These are phyloP conservation scores for human (Homo sapiens) DNA, from an alignment of 2,113 vertebrate genomes.

Conservation along the genomic window GRCh38 chr12:112245501-112246000, in stretches of 20 bases:
- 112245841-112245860: background rate
- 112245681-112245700: background rate
- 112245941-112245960: background rate
- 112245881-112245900: background rate
- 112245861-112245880: background rate
- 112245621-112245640: background rate
- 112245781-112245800: background rate
- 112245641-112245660: background rate
- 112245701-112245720: background rate
- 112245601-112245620: background rate
- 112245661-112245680: background rate
- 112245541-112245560: background rate
- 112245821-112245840: slow-evolving; percentile 22
- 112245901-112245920: background rate
- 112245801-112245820: background rate
- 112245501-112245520: background rate
- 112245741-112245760: background rate
- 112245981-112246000: background rate
- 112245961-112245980: background rate
- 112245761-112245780: background rate
- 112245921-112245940: background rate
- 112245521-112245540: background rate
- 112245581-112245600: background rate
- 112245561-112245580: background rate
- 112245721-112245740: background rate